These are phyloP conservation scores for Lagocephalus sceleratus DNA, from an alignment of 2,797 vertebrate species.

Conservation along the genomic window DNA sequence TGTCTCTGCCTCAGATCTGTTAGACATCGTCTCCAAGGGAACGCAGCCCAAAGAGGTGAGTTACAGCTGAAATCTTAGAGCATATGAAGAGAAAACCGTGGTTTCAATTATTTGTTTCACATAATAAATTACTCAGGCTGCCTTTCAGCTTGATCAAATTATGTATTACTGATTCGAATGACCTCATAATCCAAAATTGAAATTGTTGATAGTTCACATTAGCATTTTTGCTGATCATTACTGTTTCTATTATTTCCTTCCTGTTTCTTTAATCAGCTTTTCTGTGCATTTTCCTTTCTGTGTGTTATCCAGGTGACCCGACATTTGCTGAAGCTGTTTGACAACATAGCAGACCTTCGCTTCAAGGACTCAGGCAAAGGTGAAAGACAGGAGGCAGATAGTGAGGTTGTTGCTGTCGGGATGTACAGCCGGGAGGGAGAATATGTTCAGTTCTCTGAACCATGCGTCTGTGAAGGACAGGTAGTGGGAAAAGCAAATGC, in stretches of 20 bases:
- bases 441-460: slow-evolving; percentile 74
- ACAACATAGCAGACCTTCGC: slow-evolving; percentile 78
- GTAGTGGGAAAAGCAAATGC: slow-evolving; percentile 35
- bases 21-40: slow-evolving; percentile 82
- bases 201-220: background rate
- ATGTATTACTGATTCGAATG: background rate
- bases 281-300: slow-evolving; percentile 9
- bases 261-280: background rate
- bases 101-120: too few species aligned
- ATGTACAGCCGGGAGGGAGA: slow-evolving; percentile 82
- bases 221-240: too few species aligned
- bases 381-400: slow-evolving; percentile 39
- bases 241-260: too few species aligned
- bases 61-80: background rate
- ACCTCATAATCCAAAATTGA: background rate
- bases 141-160: background rate
- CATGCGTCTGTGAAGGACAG: slow-evolving; percentile 73
- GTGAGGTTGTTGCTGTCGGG: slow-evolving; percentile 57
- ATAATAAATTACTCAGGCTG: background rate
- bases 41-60: slow-evolving; percentile 74
- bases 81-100: background rate
- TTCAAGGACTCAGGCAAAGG: slow-evolving; percentile 63
- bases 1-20: slow-evolving; percentile 76
- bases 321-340: slow-evolving; percentile 80
- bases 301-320: slow-evolving; percentile 71